Percentiles rank a stretch among this genome's conserved stretches.
Evolutionary conservation across 1,140 invertebrate species (phyloP).

Genomic region (Chironomus striatipennis): DNA sequence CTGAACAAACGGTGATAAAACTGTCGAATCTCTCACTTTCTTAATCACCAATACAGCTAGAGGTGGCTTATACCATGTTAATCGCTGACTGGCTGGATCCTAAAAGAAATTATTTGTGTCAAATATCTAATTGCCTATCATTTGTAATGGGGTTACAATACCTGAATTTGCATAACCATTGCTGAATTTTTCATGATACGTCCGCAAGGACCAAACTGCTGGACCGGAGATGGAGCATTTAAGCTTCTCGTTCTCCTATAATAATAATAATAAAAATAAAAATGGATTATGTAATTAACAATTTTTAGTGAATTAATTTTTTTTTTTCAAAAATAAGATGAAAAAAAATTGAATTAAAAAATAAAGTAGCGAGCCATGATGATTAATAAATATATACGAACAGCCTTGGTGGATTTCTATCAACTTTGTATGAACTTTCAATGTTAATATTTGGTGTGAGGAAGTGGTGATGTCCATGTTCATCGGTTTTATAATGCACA

Average conservation of each 20-base stretch:
- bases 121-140: not conserved
- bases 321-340: not conserved
- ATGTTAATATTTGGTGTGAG: not conserved
- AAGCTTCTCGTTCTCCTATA: conserved; percentile 85
- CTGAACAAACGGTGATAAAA: conserved; percentile 83
- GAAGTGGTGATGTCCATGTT: too few relatives aligned
- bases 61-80: conserved; percentile 95
- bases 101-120: conserved; percentile 47
- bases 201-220: conserved; percentile 92
- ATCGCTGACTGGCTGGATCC: conserved; percentile 88
- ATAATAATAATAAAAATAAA: conserved; percentile 35
- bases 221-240: conserved; percentile 87
- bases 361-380: not conserved
- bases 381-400: not conserved
- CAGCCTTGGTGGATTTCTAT: not conserved
- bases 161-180: conserved; percentile 84
- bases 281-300: not conserved
- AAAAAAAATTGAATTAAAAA: too few relatives aligned
- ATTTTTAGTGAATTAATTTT: not conserved
- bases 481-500: too few relatives aligned
- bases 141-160: not conserved
- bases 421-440: conserved; percentile 1
- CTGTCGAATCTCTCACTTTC: conserved; percentile 84
- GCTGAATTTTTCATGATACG: conserved; percentile 93
- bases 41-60: conserved; percentile 92